Percentiles rank a stretch among this genome's conserved stretches.
These are phyloP conservation scores for Agriopis leucophaearia DNA, from an alignment of 2,888 invertebrate species.

Conservation along the genomic window DNA sequence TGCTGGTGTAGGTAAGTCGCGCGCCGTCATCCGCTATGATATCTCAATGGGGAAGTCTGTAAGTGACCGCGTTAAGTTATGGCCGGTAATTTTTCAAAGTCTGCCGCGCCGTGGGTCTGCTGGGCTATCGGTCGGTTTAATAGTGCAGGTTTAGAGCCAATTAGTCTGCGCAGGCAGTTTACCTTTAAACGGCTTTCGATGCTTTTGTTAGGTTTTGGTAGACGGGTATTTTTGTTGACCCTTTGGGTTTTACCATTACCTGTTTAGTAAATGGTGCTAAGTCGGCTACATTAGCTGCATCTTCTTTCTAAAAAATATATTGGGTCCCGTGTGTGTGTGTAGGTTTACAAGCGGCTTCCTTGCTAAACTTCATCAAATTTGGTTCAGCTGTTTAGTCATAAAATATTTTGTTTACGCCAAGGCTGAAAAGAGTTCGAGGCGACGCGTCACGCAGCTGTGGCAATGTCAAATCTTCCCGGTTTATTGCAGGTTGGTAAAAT, in stretches of 20 bases:
- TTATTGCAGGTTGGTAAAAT: too few species aligned
- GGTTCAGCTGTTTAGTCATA: too few species aligned
- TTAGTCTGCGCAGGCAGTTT: conserved; percentile 64
- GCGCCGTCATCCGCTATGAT: conserved; percentile 81
- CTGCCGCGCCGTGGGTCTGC: conserved; percentile 61
- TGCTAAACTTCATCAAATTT: too few species aligned
- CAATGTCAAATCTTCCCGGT: too few species aligned
- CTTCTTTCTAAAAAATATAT: too few species aligned
- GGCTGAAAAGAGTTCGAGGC: too few species aligned
- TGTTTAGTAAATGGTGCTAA: not conserved
- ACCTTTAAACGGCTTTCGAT: conserved; percentile 26
- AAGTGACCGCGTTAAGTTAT: conserved; percentile 83
- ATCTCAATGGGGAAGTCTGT: conserved; percentile 85
- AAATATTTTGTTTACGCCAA: too few species aligned
- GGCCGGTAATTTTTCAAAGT: conserved; percentile 81
- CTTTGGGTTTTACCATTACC: not conserved
- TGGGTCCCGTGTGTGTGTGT: too few species aligned
- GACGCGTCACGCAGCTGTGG: too few species aligned
- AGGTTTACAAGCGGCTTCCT: too few species aligned
- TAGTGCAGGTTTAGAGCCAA: conserved; percentile 75
- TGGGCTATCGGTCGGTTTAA: conserved; percentile 73
- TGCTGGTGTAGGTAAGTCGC: conserved; percentile 60
- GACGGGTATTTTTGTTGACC: not conserved
- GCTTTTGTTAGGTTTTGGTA: conserved; percentile 5
- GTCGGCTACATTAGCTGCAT: too few species aligned